Conservation (phyloP, 2,797 vertebrate species). For the Psittacula echo region DNA sequence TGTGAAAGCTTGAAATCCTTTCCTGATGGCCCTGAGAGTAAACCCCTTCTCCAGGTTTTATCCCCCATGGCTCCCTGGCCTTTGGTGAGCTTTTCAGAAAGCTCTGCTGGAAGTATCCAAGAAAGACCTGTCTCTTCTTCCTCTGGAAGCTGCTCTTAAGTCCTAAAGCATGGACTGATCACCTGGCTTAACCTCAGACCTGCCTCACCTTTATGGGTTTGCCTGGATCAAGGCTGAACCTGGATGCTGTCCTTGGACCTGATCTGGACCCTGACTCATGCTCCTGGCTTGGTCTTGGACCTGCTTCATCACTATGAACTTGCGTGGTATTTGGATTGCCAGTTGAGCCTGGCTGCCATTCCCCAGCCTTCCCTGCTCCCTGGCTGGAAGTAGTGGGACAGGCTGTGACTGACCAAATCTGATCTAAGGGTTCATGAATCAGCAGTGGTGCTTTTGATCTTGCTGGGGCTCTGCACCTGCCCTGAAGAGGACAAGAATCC, state of each 20-base stretch:
- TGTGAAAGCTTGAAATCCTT: not conserved
- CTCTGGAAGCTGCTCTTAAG: not conserved
- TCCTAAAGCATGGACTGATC: not conserved
- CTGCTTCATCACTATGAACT: not conserved
- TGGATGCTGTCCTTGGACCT: not conserved
- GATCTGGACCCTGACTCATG: not conserved
- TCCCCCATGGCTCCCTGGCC: not conserved
- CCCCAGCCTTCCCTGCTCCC: not conserved
- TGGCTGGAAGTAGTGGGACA: not conserved
- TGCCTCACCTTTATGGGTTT: not conserved
- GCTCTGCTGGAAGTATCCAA: not conserved
- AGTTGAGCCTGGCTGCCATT: not conserved
- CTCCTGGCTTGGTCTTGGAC: not conserved
- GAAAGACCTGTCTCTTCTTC: not conserved
- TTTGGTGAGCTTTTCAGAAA: not conserved
- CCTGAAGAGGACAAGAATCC: not conserved
- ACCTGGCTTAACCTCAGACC: not conserved
- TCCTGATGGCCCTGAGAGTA: not conserved
- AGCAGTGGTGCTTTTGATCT: not conserved
- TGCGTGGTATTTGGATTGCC: not conserved
- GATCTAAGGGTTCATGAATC: not conserved
- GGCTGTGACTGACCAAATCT: not conserved
- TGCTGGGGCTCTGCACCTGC: not conserved
- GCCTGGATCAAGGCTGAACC: not conserved
- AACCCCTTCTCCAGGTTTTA: not conserved